Percentiles rank a stretch among this genome's conserved stretches.
phyloP scores from a whole-genome alignment of 2,113 vertebrate genomes.

The Nothoprocta pentlandii region DNA sequence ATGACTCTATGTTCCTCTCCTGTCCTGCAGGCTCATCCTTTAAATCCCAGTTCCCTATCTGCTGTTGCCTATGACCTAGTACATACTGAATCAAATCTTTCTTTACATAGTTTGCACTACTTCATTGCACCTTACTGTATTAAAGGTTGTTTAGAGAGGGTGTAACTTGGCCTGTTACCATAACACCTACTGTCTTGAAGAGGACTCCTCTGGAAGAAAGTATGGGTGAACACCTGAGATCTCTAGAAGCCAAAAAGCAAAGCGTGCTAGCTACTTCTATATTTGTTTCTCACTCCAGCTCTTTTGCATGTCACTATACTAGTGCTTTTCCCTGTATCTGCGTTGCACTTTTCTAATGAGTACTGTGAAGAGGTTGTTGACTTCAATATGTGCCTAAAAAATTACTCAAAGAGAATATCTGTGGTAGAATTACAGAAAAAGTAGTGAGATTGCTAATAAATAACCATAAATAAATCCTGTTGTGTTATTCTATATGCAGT shows the following conservation, averaged over 20 bases:
- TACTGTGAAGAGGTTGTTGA: neutral
- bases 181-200: fast-evolving
- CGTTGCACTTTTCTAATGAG: neutral
- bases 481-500: neutral
- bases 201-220: neutral
- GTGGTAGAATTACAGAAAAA: neutral
- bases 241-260: neutral
- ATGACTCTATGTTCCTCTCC: neutral
- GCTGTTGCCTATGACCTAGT: neutral
- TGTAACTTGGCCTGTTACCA: neutral
- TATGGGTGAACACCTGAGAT: neutral
- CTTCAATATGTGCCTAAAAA: neutral
- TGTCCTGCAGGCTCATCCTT: neutral
- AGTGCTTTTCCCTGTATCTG: neutral
- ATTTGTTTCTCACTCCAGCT: neutral
- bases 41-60: neutral
- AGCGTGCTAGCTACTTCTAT: neutral
- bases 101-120: fast-evolving
- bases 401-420: neutral
- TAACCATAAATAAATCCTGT: neutral
- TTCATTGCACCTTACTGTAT: neutral
- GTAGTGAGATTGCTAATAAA: neutral
- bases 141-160: neutral
- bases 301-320: neutral
- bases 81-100: neutral